phyloP scores from a whole-genome alignment of 2,888 invertebrate species.

The Tipula confusa region DNA sequence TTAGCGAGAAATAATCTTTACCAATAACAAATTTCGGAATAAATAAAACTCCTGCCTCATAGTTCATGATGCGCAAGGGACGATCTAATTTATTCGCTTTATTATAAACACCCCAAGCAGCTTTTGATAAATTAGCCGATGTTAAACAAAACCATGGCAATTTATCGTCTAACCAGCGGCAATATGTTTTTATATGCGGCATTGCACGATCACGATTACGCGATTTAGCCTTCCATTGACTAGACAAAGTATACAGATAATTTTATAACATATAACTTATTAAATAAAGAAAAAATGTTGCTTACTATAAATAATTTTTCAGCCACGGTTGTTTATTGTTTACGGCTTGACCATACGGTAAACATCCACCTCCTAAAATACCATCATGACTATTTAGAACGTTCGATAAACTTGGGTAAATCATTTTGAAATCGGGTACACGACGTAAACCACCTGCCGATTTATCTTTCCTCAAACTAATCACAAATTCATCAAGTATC shows the following conservation, averaged over 20 bases:
- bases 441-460: slow-evolving; percentile 53
- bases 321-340: slow-evolving; percentile 86
- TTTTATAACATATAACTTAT: not conserved
- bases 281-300: slow-evolving; percentile 39
- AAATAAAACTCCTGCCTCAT: slow-evolving; percentile 87
- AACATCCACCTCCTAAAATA: slow-evolving; percentile 76
- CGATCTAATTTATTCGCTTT: slow-evolving; percentile 56
- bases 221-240: slow-evolving; percentile 77
- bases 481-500: slow-evolving; percentile 71
- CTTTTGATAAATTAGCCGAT: slow-evolving; percentile 93
- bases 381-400: slow-evolving; percentile 82
- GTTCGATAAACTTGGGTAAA: slow-evolving; percentile 79
- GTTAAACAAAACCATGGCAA: slow-evolving; percentile 78
- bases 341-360: slow-evolving; percentile 75
- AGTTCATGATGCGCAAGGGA: slow-evolving; percentile 70
- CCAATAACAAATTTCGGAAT: slow-evolving; percentile 78
- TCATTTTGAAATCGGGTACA: slow-evolving; percentile 56
- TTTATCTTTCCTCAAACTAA: slow-evolving; percentile 56
- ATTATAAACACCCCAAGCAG: slow-evolving; percentile 84
- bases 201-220: slow-evolving; percentile 73
- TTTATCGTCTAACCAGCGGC: slow-evolving; percentile 65
- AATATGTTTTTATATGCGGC: slow-evolving; percentile 94
- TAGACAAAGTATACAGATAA: no score
- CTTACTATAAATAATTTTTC: slow-evolving; percentile 68
- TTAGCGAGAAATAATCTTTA: slow-evolving; percentile 57